Base-by-base conservation (phyloP, 2,888 invertebrate species). In the Caenorhabditis sp. region DNA sequence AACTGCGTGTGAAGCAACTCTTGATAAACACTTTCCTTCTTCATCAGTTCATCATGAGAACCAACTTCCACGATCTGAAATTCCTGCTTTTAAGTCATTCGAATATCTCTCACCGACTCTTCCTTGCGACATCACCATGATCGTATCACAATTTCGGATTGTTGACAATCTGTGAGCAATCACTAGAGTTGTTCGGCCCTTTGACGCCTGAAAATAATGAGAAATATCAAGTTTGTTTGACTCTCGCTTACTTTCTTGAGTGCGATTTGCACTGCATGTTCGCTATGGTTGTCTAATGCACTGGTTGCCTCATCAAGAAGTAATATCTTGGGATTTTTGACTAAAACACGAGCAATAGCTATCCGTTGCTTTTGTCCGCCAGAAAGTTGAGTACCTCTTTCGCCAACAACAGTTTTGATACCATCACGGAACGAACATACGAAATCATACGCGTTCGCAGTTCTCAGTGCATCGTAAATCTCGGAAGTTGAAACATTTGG, bases 1-100 rank as follows among this genome's bases (percentile, higher is more conserved):
- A 86, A 59, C 70, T 90, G 90, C 12, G 88, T 84, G 35, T 85
- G 85, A 26, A 90, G 86, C 5, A 95, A 92, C 59, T 94, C 93
- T 85, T 95, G 94, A 91, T 96, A 96, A 1, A 95, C 93, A 51
- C 95, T 95, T 63, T 92, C 47, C 22, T 63, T 63, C 10, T 93
- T 93, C 70, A 95, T 92, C 0, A 96, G 94, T 88, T 95, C 94
- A 0, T 93, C 90, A 92, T 95, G 95, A 0, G 94, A 95, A 80
- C 96, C 96, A 82, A 93, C 93, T 92, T 96, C 96, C 0, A 94
- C 94, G 22, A 96, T 94, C 69, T 93, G 93, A 38, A 75, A 63
- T 70, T 31, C 31, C 31, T n/a, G n/a, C n/a, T n/a, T n/a, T n/a
- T n/a, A n/a, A n/a, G n/a, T n/a, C n/a, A n/a, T n/a, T n/a, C n/a